Conservation (phyloP, 2,888 invertebrate genomes). For the Tetranychus truncatus region DNA sequence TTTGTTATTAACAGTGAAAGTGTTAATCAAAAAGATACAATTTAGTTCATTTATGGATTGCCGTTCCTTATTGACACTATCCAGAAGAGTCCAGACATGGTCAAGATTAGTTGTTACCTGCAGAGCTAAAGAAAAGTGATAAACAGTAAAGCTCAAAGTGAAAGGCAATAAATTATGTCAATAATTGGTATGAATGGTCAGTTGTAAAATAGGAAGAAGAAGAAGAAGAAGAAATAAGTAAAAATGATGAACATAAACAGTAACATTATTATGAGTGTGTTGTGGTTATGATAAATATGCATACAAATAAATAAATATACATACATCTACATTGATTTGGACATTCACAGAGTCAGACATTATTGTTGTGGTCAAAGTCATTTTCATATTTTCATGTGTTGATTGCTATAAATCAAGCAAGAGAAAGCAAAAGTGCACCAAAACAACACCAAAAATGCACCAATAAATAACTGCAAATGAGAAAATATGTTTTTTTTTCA, state of each 20-base stretch:
- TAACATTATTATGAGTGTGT: background rate
- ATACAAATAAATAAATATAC: background rate
- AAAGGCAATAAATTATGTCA: background rate
- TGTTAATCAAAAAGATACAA: too few relatives aligned
- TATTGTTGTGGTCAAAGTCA: background rate
- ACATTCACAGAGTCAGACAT: background rate
- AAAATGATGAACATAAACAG: background rate
- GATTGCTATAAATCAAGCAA: background rate
- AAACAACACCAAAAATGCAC: background rate
- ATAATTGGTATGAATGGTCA: background rate
- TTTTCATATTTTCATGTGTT: background rate
- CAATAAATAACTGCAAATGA: background rate
- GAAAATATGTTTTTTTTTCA: too few relatives aligned
- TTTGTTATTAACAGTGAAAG: too few relatives aligned
- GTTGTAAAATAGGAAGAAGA: too few relatives aligned
- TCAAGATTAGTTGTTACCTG: background rate
- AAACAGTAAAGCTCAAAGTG: background rate
- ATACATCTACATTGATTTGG: too few relatives aligned
- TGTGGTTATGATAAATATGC: background rate
- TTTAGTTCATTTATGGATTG: too few relatives aligned
- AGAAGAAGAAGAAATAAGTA: too few relatives aligned
- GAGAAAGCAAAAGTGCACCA: background rate
- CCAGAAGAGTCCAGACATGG: background rate
- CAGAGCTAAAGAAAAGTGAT: background rate
- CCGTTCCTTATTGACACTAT: background rate